Evolutionary conservation across 2,888 invertebrate species (phyloP), one percentile per base, ranked within the genome.

Genomic region (Coleophora flavipennella): DNA sequence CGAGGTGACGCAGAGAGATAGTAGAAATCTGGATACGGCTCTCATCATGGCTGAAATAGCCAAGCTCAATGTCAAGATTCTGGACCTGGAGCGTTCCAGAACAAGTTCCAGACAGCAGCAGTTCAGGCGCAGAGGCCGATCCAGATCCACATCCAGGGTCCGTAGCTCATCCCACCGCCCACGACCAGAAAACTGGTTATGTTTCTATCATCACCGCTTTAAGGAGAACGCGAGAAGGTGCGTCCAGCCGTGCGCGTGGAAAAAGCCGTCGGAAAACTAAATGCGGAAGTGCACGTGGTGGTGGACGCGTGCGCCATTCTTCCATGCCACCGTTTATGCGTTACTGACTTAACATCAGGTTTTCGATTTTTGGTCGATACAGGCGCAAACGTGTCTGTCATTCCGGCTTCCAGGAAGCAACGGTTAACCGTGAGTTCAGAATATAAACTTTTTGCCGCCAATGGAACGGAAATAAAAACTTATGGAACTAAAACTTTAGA

Each of bases 361-460:
- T 6, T 20, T 6, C 20, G 20, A 20, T 20, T 20, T 20, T 20
- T 20, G 20, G 20, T 20, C 20, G 20, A 20, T 6, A 20, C 20
- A 20, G 20, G 20, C 3, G 20, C 20, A 20, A 20, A 20, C 12
- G 14, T 33, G 2, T 33, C 33, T 11, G 33, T 33, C 8, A 10
- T 6, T 38, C 40, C 20, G 40, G 38, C 20, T 6, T 20, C 20
- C 40, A 41, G 41, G 4, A 20, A 43, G 32, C 32, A 31, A 14
- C 45, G 42, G 33, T 28, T 46, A 31, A 39, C 39, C 11, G 45
- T 43, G 11, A 44, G 39, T 2, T 42, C 40, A 31, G 46, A 36
- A 36, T 45, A 45, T 36, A 46, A 46, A 40, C 39, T 57, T 1
- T 49, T 43, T 34, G 53, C 55, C 1, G 53, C 54, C 8, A 60